Conservation (phyloP, 2,797 vertebrate genomes). For the Chrysocyon brachyurus region DNA sequence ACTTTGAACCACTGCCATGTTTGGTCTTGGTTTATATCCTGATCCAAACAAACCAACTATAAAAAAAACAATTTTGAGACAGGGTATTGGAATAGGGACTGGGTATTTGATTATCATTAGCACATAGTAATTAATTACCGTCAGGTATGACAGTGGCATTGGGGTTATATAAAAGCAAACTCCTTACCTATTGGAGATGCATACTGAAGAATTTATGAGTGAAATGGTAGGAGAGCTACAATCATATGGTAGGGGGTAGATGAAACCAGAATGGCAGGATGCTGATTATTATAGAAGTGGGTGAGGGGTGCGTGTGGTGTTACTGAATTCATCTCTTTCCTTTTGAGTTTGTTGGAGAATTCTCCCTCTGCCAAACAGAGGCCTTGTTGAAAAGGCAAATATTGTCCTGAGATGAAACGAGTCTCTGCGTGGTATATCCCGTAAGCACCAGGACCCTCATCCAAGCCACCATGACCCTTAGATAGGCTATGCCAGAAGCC, state of each 20-base stretch:
- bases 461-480: too few relatives aligned
- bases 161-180: neutral
- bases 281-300: neutral
- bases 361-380: neutral
- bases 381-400: neutral
- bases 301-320: neutral
- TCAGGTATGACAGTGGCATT: neutral
- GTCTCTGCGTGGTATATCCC: accelerated
- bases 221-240: neutral
- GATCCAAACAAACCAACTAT: neutral
- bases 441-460: neutral
- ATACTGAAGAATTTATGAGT: neutral
- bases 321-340: neutral
- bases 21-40: neutral
- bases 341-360: neutral
- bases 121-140: neutral
- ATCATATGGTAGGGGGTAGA: neutral
- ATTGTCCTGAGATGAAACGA: neutral
- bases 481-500: neutral
- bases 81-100: neutral
- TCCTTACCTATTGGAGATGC: neutral
- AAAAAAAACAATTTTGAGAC: neutral
- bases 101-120: neutral
- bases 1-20: neutral
- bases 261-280: neutral